Conservation (phyloP, 1,140 invertebrate species). For the Cyphomyrmex costatus region DNA sequence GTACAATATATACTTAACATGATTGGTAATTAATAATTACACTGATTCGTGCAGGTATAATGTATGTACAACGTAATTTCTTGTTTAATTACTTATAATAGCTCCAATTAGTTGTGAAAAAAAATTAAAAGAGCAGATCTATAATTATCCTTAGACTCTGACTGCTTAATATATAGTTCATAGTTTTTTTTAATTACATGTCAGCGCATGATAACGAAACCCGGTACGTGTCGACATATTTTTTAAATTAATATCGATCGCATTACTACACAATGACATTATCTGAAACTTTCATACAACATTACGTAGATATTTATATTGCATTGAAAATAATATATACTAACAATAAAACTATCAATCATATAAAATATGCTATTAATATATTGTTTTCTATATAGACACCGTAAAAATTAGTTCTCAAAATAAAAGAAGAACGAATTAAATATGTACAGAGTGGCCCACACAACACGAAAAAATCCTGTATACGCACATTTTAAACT, state of each 20-base stretch:
- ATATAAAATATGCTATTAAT: not conserved
- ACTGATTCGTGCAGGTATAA: not conserved
- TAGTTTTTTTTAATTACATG: not conserved
- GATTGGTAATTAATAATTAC: conserved; percentile 3
- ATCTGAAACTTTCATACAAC: not conserved
- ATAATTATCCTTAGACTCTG: not conserved
- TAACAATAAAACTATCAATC: not conserved
- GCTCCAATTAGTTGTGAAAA: not conserved
- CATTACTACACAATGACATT: not conserved
- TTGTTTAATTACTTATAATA: not conserved
- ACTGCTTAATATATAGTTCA: not conserved
- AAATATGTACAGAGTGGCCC: not conserved
- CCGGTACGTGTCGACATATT: not conserved
- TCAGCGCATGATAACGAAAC: not conserved
- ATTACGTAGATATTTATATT: not conserved
- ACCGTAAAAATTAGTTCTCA: not conserved
- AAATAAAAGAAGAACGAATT: not conserved
- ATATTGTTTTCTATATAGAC: not conserved
- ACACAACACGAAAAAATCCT: not conserved
- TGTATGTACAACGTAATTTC: not conserved
- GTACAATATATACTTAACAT: not conserved
- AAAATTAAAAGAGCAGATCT: not conserved
- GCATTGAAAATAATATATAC: not conserved
- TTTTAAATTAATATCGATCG: not conserved
- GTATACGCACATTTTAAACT: conserved; percentile 5